Conservation (phyloP, 2,113 vertebrate genomes). For the Lamprologus tigripictilis region DNA sequence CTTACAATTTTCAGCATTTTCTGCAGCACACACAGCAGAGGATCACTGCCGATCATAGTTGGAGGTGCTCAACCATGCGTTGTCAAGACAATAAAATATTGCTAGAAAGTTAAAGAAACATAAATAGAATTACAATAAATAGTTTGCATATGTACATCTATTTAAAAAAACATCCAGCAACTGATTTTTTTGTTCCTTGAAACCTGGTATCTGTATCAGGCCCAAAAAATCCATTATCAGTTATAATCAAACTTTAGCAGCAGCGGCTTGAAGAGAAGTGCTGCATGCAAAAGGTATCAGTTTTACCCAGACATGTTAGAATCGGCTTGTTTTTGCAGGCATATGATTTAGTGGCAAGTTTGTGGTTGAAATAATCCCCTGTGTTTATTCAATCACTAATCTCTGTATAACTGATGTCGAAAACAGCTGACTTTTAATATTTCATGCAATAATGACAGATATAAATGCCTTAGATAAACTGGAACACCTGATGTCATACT, state of each 20-base stretch:
- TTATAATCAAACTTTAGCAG: not conserved
- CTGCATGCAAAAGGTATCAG: not conserved
- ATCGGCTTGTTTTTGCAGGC: not conserved
- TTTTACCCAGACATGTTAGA: not conserved
- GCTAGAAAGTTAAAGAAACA: not conserved
- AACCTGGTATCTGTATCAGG: not conserved
- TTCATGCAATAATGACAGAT: not conserved
- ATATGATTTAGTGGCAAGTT: not conserved
- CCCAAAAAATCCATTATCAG: not conserved
- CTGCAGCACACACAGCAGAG: not conserved
- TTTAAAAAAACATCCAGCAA: not conserved
- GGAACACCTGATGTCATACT: not conserved
- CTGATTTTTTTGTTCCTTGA: not conserved
- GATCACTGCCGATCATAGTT: not conserved
- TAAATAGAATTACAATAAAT: not conserved
- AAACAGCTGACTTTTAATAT: not conserved
- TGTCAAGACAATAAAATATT: not conserved
- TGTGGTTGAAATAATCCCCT: not conserved
- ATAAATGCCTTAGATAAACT: too few relatives aligned
- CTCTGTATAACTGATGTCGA: not conserved
- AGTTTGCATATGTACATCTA: not conserved
- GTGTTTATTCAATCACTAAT: not conserved
- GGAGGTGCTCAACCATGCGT: accelerated
- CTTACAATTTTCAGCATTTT: not conserved
- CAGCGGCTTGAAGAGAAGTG: not conserved